Evolutionary conservation across 2,113 vertebrate species (phyloP).

Genomic region (Oncorhynchus gorbuscha): DNA sequence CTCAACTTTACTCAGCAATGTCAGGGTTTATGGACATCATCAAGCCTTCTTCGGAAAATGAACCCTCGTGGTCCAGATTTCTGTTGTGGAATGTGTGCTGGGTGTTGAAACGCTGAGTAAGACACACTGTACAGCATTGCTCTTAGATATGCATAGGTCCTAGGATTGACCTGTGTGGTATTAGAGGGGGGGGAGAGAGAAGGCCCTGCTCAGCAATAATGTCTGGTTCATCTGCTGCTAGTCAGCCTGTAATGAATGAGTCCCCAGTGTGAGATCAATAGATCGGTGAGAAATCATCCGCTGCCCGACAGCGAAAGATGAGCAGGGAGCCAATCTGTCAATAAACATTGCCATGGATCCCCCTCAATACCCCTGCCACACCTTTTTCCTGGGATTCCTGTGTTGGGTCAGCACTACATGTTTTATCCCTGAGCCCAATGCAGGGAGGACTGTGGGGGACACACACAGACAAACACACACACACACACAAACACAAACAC

Average conservation of each 20-base stretch:
- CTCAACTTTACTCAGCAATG: too few species aligned
- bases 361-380: conserved; percentile 2
- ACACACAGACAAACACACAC: neutral
- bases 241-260: conserved; percentile 73
- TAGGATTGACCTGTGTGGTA: conserved; percentile 57
- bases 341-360: conserved; percentile 32
- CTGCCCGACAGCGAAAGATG: conserved; percentile 57
- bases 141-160: conserved; percentile 60
- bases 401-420: conserved; percentile 45
- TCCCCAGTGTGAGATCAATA: conserved; percentile 66
- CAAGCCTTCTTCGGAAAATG: too few species aligned
- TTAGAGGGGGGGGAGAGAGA: conserved; percentile 38
- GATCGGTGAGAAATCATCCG: conserved; percentile 70
- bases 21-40: too few species aligned
- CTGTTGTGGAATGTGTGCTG: conserved; percentile 49
- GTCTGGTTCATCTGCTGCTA: conserved; percentile 65
- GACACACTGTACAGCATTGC: conserved; percentile 32
- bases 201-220: conserved; percentile 72
- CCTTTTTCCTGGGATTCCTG: neutral
- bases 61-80: conserved; percentile 18
- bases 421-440: conserved; percentile 22
- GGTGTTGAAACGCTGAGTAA: conserved; percentile 46
- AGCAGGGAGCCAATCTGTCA: conserved; percentile 47
- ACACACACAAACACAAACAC: too few species aligned
- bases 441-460: conserved; percentile 10